Evolutionary conservation across 2,888 invertebrate genomes (phyloP), one percentile per base, ranked within the genome.

Genomic region (Pheosia gnoma): DNA sequence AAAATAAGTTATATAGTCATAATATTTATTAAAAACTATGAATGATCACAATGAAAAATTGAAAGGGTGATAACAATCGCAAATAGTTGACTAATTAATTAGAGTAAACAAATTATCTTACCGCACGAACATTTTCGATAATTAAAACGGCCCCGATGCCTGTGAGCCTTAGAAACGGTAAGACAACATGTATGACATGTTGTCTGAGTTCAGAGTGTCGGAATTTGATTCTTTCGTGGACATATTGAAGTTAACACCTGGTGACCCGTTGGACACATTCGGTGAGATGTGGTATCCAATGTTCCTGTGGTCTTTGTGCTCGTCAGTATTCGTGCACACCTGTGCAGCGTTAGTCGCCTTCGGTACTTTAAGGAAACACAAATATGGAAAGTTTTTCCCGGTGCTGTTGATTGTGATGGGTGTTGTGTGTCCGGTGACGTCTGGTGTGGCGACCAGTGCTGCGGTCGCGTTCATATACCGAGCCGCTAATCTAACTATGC

Each of bases 261-360:
- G 94, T 72, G 95, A 95, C 79, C 95, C 95, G 62, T 92, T 96
- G 74, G 95, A 95, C 85, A 96, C 95, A 66, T 96, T 97, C 94
- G 94, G 96, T 94, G 98, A 98, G 91, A 99, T 99, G 97, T 99
- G 98, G 98, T 98, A 98, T 89, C 97, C 98, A 85, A 97, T 99
- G 86, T 99, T 99, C 93, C 94, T 99, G 81, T 99, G 98, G 98
- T 98, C 98, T 65, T 94, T 99, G 82, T 97, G 98, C 87, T 98
- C 98, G 11, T 99, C 98, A 59, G 95, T 98, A 81, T 96, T 98
- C 85, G 97, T 99, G 73, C 98, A 99, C 89, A 96, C 96, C 59
- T 96, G 98, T 85, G 98, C 98, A 62, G 98, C 98, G 60, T 92
- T 97, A 60, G 97, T 99, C 74, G 97, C 98, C 57, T 98, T 99